Conservation (phyloP, 2,797 vertebrate species). For the Microchirus variegatus region DNA sequence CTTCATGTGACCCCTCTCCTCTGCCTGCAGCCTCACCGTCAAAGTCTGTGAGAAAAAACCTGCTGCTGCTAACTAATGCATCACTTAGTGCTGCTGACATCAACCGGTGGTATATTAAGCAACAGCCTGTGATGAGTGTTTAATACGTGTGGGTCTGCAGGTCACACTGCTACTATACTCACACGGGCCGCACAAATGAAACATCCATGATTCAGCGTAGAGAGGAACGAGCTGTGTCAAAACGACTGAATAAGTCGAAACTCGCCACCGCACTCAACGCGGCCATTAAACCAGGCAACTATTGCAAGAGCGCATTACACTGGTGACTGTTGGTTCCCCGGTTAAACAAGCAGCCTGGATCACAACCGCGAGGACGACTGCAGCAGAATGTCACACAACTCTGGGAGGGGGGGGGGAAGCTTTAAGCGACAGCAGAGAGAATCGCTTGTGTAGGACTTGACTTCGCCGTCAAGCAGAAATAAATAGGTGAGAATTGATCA, state of each 20-base stretch:
- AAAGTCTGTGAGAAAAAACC: constrained; percentile 3
- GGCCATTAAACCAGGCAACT: constrained; percentile 51
- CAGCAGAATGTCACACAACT: constrained; percentile 28
- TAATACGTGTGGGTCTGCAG: constrained; percentile 41
- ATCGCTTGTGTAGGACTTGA: constrained; percentile 30
- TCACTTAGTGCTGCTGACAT: constrained; percentile 29
- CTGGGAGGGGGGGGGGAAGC: no score
- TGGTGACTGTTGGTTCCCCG: constrained; percentile 45
- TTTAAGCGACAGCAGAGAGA: constrained; percentile 35
- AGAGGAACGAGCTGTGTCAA: constrained; percentile 54
- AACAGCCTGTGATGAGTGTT: constrained; percentile 30
- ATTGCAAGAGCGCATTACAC: constrained; percentile 41
- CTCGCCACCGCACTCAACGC: constrained; percentile 32
- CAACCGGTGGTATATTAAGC: constrained; percentile 1
- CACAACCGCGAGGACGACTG: constrained; percentile 23
- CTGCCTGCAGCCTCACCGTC: constrained; percentile 39
- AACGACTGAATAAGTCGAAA: constrained; percentile 67
- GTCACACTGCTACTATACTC: constrained; percentile 42
- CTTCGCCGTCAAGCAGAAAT: constrained; percentile 42
- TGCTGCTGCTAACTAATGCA: constrained; percentile 35
- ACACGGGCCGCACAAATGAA: constrained; percentile 62
- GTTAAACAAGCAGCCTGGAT: constrained; percentile 60
- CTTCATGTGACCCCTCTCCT: constrained; percentile 34
- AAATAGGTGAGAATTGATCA: constrained; percentile 45
- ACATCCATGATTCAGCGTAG: constrained; percentile 65